Evolutionary conservation across 2,113 vertebrate genomes (phyloP), one percentile per base, ranked within the genome.

Genomic region (Psammodynastes pulverulentus): DNA sequence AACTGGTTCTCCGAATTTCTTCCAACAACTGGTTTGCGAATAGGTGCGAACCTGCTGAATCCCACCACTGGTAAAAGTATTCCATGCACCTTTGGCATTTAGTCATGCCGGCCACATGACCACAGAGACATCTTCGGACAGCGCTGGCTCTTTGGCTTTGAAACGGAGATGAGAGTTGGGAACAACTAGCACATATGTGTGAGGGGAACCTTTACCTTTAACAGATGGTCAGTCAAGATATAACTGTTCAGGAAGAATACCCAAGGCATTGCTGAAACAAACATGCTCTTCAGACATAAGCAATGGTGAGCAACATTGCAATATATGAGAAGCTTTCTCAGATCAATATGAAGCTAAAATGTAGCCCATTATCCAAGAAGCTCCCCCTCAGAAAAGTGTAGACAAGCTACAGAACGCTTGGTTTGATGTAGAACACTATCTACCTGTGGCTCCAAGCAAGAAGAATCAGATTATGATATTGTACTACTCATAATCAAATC

Each of bases 401-500:
- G 45, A 89, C 43, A 85, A 85, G 43, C 88, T 49, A n/a, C n/a
- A 52, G 26, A 84, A 56, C 9, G 7, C 72, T 92, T 51, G 21
- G 34, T 92, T 89, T 89, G 87, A 56, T 58, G 45, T 49, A 56
- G 91, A 89, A 92, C 67, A 86, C 29, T 34, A 12, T 46, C 54
- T 39, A 45, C 72, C 72, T 53, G 34, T 84, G n/a, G n/a, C 91
- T 92, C 39, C 62, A 89, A 92, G 62, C 67, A 89, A 56, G 29
- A 54, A 12, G 13, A 34, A 52, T 84, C 67, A 92, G 91, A 92
- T 92, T 86, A 86, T 86, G 88, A 34, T 51, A 85, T 43, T 51
- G 23, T 92, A 92, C 72, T 49, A 86, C 53, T 62, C 29, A 89
- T 92, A 89, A 92, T 89, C 91, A 92, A 24, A 62, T 86, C 52